These are phyloP conservation scores for Pandemis heparana DNA, from an alignment of 2,888 invertebrate genomes.

Conservation along the genomic window DNA sequence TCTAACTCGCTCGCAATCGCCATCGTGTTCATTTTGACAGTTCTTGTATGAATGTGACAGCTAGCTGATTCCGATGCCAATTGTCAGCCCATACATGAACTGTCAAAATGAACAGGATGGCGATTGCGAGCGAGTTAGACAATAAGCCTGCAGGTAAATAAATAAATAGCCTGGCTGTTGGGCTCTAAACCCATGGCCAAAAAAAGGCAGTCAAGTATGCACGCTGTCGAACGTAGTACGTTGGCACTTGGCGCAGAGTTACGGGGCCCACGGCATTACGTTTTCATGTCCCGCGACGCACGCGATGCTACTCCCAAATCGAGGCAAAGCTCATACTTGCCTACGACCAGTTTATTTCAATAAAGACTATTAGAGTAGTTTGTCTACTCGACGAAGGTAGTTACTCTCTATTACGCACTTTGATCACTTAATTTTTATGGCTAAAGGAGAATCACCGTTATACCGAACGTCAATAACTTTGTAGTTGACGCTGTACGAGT, in stretches of 20 bases:
- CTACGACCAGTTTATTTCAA: conserved; percentile 24
- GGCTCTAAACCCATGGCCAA: neutral
- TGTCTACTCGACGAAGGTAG: neutral
- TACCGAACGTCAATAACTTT: neutral
- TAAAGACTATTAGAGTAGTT: conserved; percentile 25
- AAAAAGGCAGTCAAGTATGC: conserved; percentile 45
- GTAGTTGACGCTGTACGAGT: neutral
- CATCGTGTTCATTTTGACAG: too few relatives aligned
- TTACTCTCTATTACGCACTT: conserved; percentile 7
- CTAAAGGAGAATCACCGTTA: conserved; percentile 4
- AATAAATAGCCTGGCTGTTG: too few relatives aligned
- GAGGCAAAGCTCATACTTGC: conserved; percentile 58
- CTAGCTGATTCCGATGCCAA: too few relatives aligned
- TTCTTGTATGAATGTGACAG: too few relatives aligned
- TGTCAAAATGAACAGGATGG: too few relatives aligned
- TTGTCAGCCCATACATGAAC: too few relatives aligned
- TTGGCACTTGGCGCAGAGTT: conserved; percentile 62
- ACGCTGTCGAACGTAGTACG: conserved; percentile 55
- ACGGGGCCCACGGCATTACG: conserved; percentile 64
- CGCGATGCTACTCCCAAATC: conserved; percentile 61
- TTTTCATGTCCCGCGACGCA: conserved; percentile 62
- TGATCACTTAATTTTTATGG: conserved; percentile 19
- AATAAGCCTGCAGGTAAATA: too few relatives aligned
- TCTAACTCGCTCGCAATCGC: too few relatives aligned
- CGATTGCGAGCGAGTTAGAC: too few relatives aligned